Percentiles rank a stretch among this genome's conserved stretches.
Conservation (phyloP, 2,113 vertebrate species). For the Chionomys nivalis region DNA sequence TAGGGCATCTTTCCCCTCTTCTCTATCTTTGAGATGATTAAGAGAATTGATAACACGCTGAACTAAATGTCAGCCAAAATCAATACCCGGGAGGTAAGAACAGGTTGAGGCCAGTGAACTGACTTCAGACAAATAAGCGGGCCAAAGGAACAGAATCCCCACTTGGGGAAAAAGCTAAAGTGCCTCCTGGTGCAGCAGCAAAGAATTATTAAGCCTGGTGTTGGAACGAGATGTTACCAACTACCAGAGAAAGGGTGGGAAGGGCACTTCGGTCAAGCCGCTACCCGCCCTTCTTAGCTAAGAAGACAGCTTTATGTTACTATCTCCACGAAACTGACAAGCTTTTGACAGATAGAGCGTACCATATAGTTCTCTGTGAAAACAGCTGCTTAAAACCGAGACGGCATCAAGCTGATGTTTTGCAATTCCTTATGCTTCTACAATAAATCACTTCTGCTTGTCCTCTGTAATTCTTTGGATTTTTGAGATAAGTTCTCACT, state of each 20-base stretch:
- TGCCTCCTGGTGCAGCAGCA: conserved; percentile 42
- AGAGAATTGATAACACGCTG: conserved; percentile 75
- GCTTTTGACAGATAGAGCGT: background rate
- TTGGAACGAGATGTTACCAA: conserved; percentile 18
- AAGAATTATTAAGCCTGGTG: conserved; percentile 29
- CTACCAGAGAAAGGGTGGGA: background rate
- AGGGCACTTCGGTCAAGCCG: background rate
- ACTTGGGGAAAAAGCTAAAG: conserved; percentile 30
- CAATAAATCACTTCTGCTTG: background rate
- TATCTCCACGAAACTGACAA: background rate
- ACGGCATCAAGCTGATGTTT: background rate
- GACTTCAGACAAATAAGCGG: conserved; percentile 63
- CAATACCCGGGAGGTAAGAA: conserved; percentile 75
- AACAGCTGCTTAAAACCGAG: background rate
- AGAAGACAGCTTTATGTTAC: background rate
- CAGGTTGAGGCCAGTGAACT: conserved; percentile 64
- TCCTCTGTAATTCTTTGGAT: background rate
- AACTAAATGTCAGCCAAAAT: conserved; percentile 84
- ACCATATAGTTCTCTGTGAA: background rate
- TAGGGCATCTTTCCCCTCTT: conserved; percentile 64
- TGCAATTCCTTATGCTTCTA: background rate
- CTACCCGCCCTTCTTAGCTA: background rate
- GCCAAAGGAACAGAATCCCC: conserved; percentile 54
- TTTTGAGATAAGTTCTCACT: background rate
- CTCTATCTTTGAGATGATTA: conserved; percentile 73